Evolutionary conservation across 1,140 invertebrate genomes (phyloP).

Genomic region (Anagrus nilaparvatae): DNA sequence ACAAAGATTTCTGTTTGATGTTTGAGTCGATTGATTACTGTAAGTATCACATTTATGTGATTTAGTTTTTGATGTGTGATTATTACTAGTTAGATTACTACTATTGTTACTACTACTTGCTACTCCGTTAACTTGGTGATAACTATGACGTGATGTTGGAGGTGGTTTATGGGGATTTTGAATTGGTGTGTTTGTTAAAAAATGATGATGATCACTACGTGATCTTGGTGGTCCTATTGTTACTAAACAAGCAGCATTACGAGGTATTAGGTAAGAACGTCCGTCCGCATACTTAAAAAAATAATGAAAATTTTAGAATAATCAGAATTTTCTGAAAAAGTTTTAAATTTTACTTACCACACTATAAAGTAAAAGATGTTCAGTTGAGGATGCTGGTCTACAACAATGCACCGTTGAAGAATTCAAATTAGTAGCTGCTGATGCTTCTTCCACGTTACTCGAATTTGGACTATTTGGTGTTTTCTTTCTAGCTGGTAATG

Average conservation of each 20-base stretch:
- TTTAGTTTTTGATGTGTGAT: slow-evolving; percentile 27
- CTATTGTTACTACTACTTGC: too few relatives aligned
- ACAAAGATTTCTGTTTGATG: slow-evolving; percentile 50
- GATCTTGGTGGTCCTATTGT: slow-evolving; percentile 54
- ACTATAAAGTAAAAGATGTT: slow-evolving; percentile 37
- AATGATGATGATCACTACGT: slow-evolving; percentile 52
- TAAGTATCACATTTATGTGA: slow-evolving; percentile 27
- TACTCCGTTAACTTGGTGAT: slow-evolving; percentile 10
- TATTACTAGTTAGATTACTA: too few relatives aligned
- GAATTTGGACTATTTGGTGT: slow-evolving; percentile 28
- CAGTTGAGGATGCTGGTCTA: slow-evolving; percentile 36
- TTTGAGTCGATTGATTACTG: too few relatives aligned
- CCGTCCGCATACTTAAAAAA: slow-evolving; percentile 34
- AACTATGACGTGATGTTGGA: slow-evolving; percentile 14
- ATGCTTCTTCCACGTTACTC: slow-evolving; percentile 35
- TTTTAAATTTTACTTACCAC: slow-evolving; percentile 24
- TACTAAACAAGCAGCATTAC: slow-evolving; percentile 57
- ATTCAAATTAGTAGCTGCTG: slow-evolving; percentile 41
- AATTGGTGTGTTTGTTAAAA: slow-evolving; percentile 50
- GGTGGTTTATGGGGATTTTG: slow-evolving; percentile 29
- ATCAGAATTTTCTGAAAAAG: background rate
- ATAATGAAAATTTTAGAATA: slow-evolving; percentile 5
- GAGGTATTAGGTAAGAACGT: slow-evolving; percentile 34
- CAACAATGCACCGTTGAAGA: slow-evolving; percentile 33
- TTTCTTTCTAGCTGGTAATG: slow-evolving; percentile 71